phyloP scores from a whole-genome alignment of 2,888 invertebrate genomes.

The Punctoribates punctum region DNA sequence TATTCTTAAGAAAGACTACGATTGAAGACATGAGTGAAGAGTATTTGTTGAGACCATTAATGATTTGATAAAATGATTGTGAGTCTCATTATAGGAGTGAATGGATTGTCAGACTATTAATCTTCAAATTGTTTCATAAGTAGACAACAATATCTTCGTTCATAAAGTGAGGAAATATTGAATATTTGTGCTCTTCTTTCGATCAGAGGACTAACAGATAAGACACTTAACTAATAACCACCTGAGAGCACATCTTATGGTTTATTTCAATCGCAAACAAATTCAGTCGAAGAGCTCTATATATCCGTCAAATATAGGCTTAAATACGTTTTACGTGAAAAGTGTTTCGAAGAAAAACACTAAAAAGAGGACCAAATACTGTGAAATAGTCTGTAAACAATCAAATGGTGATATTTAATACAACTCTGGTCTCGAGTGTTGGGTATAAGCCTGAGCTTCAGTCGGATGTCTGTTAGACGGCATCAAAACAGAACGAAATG shows the following conservation, averaged over 20 bases:
- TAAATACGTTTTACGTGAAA: neutral
- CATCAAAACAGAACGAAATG: conserved; percentile 21
- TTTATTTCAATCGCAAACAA: neutral
- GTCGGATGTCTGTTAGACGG: neutral
- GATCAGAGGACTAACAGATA: neutral
- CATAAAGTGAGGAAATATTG: neutral
- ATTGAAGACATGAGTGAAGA: neutral
- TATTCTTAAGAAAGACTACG: neutral
- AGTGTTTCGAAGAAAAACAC: neutral
- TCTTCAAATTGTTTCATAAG: neutral
- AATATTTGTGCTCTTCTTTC: neutral
- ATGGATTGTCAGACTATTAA: conserved; percentile 9
- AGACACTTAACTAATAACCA: conserved; percentile 13
- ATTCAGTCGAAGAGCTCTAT: neutral
- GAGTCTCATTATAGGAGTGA: neutral
- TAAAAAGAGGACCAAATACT: neutral
- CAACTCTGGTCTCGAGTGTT: neutral
- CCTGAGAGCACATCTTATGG: neutral
- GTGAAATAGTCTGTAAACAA: conserved; percentile 23
- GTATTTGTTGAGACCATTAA: neutral
- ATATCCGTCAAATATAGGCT: neutral
- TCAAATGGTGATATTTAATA: neutral
- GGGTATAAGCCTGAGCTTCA: neutral
- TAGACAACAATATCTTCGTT: neutral
- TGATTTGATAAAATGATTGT: neutral